phyloP scores from a whole-genome alignment of 2,113 vertebrate species.

The Catagonus wagneri region DNA sequence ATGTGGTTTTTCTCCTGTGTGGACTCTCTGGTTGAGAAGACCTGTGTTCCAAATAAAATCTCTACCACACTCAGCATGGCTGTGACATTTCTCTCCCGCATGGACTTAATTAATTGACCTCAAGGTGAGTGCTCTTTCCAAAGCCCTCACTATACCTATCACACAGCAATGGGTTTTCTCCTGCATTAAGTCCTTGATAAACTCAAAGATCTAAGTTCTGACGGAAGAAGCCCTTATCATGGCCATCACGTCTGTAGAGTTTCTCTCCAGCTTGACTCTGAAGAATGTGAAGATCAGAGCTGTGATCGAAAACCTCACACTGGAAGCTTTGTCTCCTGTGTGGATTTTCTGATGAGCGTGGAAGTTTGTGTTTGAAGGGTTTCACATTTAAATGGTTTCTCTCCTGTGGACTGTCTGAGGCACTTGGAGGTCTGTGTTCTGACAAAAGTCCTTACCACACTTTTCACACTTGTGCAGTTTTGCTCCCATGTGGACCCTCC shows the following conservation, averaged over 20 bases:
- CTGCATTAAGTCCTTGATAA: background rate
- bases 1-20: background rate
- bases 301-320: background rate
- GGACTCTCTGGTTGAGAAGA: background rate
- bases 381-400: background rate
- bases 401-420: constrained; percentile 18
- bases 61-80: background rate
- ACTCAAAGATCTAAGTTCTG: background rate
- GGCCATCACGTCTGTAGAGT: no score
- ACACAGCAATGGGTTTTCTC: background rate
- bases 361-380: background rate
- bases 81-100: background rate
- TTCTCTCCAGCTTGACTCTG: background rate
- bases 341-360: background rate
- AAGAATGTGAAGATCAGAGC: background rate
- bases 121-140: background rate
- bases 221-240: background rate
- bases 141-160: background rate
- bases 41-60: background rate
- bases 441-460: constrained; percentile 32
- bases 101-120: background rate
- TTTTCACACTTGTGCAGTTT: background rate
- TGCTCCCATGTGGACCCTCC: constrained; percentile 32
- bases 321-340: background rate
- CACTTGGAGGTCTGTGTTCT: constrained; percentile 17